These are phyloP conservation scores for Callimorpha dominula DNA, from an alignment of 2,888 invertebrate species.

Conservation along the genomic window DNA sequence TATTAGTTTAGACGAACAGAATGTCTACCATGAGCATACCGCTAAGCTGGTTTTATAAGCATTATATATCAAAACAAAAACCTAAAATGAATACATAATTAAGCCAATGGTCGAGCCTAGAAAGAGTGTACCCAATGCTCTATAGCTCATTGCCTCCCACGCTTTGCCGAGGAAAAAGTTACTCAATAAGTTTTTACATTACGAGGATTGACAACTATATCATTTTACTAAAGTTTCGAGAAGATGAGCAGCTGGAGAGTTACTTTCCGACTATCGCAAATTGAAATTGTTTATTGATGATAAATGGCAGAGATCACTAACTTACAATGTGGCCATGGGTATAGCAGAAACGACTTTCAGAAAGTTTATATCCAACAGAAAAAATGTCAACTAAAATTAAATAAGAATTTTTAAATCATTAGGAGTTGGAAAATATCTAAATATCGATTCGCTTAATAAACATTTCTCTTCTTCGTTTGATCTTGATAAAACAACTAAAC, in stretches of 20 bases:
- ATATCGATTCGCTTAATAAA: too few species aligned
- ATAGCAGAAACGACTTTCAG: too few species aligned
- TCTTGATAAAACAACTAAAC: too few species aligned
- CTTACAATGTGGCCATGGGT: too few species aligned
- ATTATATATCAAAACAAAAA: background rate
- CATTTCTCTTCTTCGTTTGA: too few species aligned
- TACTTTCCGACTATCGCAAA: background rate
- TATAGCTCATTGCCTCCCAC: background rate
- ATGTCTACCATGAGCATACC: background rate
- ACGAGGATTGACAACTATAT: background rate
- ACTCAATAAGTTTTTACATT: background rate
- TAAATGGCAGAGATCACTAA: background rate
- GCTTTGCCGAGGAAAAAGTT: background rate
- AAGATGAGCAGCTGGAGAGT: background rate
- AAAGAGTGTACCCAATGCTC: background rate
- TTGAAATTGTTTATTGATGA: background rate
- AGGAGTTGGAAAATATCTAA: too few species aligned
- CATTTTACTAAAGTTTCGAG: background rate
- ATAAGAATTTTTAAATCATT: too few species aligned
- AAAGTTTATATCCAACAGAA: too few species aligned
- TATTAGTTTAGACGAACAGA: background rate
- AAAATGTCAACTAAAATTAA: too few species aligned
- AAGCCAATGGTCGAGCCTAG: background rate
- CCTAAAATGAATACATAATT: background rate
- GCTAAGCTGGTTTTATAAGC: too few species aligned